Evolutionary conservation across 2,113 vertebrate genomes (phyloP), one percentile per base, ranked within the genome.

Genomic region (Larimichthys polyactis): DNA sequence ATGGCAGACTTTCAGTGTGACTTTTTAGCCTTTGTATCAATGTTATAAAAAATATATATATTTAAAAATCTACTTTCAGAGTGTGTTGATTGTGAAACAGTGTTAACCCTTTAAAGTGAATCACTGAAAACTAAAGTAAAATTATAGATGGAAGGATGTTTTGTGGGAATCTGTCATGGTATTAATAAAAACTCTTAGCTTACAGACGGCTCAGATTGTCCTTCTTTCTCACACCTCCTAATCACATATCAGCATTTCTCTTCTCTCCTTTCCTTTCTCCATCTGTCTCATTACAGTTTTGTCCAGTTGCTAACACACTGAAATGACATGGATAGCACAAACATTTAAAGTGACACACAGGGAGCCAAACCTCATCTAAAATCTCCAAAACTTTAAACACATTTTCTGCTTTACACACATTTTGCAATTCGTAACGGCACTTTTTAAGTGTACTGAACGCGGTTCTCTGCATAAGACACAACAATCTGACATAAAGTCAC

Each of bases 121-220:
- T 71, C 66, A 27, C 16, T n/a, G 11, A 4, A 72, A 65, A 44
- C 19, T 27, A 24, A 60, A 57, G 36, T 65, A 51, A 62, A 20
- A 27, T 32, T 36, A 40, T 14, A 27, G 8, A 69, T 69, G 24
- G 2, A 27, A 19, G 49, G 14, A 71, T 66, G n/a, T 36, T 58
- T 75, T 71, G 36, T 52, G 46, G 63, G 32, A 69, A 52, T 69
- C 58, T 49, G 7, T 63, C 15, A 54, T 79, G 54, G 19, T 8
- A 54, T 68, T 69, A 81, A 81, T 85, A 77, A 81, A 85, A 54
- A 15, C 7, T 4, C 4, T 11, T 16, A 67, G 67, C 11, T 43
- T 19, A 14, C 46, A 55, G 2, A 62, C 11, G 16, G 54, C 11
- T 72, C 5, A 49, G 2, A 22, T 4, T 43, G 19, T 44, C 15